phyloP scores from a whole-genome alignment of 2,797 vertebrate species.

The Gallinago nigripennis region DNA sequence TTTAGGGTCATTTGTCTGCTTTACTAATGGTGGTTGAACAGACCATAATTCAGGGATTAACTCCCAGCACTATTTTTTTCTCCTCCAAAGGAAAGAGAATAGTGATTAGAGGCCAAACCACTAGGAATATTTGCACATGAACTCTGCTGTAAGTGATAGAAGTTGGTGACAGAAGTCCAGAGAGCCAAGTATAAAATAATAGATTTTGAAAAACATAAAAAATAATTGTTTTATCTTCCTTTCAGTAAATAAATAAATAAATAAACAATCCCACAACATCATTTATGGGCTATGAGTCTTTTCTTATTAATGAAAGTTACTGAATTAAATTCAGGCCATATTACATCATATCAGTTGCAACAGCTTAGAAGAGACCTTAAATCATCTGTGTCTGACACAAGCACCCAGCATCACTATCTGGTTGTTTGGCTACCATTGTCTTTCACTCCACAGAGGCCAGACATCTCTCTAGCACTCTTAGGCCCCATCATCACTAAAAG shows the following conservation, averaged over 20 bases:
- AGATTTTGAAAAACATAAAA: background rate
- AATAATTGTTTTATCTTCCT: background rate
- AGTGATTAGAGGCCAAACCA: background rate
- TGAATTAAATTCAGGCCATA: background rate
- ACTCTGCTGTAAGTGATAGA: background rate
- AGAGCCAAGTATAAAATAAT: background rate
- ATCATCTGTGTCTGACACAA: background rate
- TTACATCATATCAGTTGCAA: background rate
- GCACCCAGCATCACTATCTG: background rate
- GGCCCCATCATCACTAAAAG: background rate
- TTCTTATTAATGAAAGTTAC: background rate
- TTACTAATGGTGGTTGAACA: background rate
- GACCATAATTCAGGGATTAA: background rate
- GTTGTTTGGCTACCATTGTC: fast-evolving
- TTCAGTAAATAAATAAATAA: background rate
- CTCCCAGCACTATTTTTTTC: background rate
- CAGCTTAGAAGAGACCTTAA: background rate
- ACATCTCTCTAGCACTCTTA: background rate
- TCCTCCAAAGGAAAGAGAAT: background rate
- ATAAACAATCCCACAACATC: background rate
- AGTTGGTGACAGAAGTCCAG: background rate
- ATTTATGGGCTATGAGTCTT: background rate
- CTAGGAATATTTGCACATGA: background rate
- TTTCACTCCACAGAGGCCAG: background rate
- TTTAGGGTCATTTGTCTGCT: background rate